Evolutionary conservation across 2,113 vertebrate genomes (phyloP).

Genomic region (Ictidomys tridecemlineatus): DNA sequence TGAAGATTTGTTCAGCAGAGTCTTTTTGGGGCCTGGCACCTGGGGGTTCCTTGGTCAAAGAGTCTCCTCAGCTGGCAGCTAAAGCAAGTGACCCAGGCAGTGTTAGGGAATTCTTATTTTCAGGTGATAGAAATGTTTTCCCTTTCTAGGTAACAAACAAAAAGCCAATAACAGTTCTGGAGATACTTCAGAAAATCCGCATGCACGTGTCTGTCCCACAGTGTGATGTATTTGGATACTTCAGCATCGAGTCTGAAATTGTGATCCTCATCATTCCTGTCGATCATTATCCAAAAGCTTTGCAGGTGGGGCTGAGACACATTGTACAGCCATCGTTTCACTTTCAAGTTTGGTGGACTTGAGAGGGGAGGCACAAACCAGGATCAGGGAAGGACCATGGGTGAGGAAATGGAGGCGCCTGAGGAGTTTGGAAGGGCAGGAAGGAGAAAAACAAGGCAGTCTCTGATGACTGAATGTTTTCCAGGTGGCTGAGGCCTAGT

Average conservation of each 20-base stretch:
- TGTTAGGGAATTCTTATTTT: neutral
- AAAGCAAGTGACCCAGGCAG: neutral
- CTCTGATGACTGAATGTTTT: neutral
- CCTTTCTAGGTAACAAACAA: slow-evolving; percentile 92
- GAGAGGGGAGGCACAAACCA: neutral
- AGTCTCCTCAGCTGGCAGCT: neutral
- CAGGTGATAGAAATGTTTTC: slow-evolving; percentile 14
- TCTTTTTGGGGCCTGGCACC: fast-evolving
- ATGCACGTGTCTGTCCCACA: slow-evolving; percentile 97
- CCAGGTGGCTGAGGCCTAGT: neutral
- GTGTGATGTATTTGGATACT: slow-evolving; percentile 97
- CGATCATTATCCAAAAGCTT: slow-evolving; percentile 94
- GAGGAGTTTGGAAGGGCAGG: neutral
- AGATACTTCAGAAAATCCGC: slow-evolving; percentile 94
- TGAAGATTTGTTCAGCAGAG: neutral
- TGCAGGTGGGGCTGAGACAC: slow-evolving; percentile 91
- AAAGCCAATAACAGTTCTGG: slow-evolving; percentile 94
- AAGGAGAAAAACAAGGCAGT: neutral
- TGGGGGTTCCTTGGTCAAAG: neutral
- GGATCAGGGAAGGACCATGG: neutral
- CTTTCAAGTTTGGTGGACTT: neutral
- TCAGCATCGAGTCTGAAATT: slow-evolving; percentile 96
- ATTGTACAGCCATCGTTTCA: neutral
- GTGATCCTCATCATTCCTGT: slow-evolving; percentile 96
- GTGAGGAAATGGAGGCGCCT: neutral